Evolutionary conservation across 2,113 vertebrate species (phyloP), one percentile per base, ranked within the genome.

Genomic region (Colaptes auratus): DNA sequence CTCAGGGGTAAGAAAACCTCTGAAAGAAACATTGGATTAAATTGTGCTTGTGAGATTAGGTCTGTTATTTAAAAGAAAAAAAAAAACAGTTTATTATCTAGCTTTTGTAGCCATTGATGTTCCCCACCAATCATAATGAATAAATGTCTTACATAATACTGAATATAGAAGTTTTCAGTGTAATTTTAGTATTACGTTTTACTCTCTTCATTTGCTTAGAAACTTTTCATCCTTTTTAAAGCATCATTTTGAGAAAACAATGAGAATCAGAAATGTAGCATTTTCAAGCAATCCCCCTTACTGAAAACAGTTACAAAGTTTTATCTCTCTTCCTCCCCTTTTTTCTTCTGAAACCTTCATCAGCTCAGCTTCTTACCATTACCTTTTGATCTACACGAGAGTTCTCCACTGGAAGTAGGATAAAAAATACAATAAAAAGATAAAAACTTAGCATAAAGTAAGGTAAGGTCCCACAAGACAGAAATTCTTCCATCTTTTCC

Each of bases 21-120:
- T 74, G 64, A 82, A 96, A 90, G 82, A 15, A 76, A 58, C 13
- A 74, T 92, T 39, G 86, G 23, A 89, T 76, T 93, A 82, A 81
- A 92, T 55, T 77, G 77, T 44, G 30, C 39, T 28, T 67, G 14
- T 60, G 33, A 9, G 20, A 86, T 67, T 88, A 69, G 31, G 15
- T 59, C 17, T 81, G 18, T 36, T 87, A 86, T 80, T 93, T 71
- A 86, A 85, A 92, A 85, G 71, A 80, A 33, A 83, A 86, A 91
- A 56, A 24, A 12, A 52, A 13, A 24, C 14, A 27, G 1, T 58
- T 52, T 65, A 20, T 75, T 83, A 88, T 16, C 69, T 48, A 58
- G 85, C 23, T 88, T 80, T 69, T 73, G 15, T 80, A 83, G 75
- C 30, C 53, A 88, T 19, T 7, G 3, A 73, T 53, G 42, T 64